Evolutionary conservation across 2,888 invertebrate genomes (phyloP), one percentile per base, ranked within the genome.

Genomic region (Eulithis testata): DNA sequence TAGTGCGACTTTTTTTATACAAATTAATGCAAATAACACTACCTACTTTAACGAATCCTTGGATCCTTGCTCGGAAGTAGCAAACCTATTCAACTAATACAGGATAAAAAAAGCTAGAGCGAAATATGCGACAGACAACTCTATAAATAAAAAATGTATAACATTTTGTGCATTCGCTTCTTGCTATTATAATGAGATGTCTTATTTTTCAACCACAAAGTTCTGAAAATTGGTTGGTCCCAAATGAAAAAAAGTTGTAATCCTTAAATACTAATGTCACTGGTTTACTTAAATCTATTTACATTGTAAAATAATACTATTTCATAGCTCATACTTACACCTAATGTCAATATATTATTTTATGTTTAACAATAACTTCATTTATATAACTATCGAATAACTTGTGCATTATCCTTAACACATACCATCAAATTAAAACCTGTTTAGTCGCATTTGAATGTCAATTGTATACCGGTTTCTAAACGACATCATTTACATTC

Each of bases 301-400:
- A 40, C 40, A 40, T 40, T 40, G 21, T 21, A 49, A 49, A 49
- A 52, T 54, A 63, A 65, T 73, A 70, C 49, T 66, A 68, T 68
- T 65, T 66, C 69, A 63, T 70, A 70, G 56, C 54, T 65, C 60
- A 58, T 40, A 63, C 60, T 60, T 62, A 65, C 6, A 56, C 9
- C 36, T 65, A 72, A 73, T 58, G 61, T 69, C 60, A 68, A 69
- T 71, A 69, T 69, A 71, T 71, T 63, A 61, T 27, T 40, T 53
- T 49, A 54, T 14, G 51, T 63, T 60, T 52, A 68, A 56, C 62
- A 49, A 59, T 69, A 69, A 70, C 70, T 65, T 69, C 61, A 63
- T 65, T 67, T 58, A 66, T 73, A 79, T 78, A 75, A 56, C 75
- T 72, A 77, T 73, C 71, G 69, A 59, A 43, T 63, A 70, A 63